phyloP scores from a whole-genome alignment of 2,797 vertebrate genomes.

The Acomys russatus region DNA sequence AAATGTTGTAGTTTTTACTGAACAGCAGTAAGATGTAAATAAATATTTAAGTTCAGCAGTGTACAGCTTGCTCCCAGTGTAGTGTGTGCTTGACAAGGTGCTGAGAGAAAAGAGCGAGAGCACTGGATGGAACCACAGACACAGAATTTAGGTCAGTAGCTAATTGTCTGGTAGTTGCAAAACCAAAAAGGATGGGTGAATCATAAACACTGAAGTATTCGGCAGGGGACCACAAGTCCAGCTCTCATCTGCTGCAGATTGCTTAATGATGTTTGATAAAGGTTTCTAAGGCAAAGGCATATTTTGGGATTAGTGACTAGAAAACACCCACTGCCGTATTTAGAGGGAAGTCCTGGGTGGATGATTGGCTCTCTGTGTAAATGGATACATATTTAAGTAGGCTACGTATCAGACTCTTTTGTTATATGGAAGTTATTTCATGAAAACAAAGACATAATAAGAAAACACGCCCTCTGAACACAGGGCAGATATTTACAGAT shows the following conservation, averaged over 20 bases:
- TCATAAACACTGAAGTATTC: background rate
- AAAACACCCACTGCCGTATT: background rate
- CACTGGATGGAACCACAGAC: background rate
- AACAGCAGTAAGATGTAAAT: conserved; percentile 12
- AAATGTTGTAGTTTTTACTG: background rate
- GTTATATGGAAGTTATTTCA: background rate
- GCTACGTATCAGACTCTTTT: background rate
- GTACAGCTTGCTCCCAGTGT: background rate
- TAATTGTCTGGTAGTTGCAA: background rate
- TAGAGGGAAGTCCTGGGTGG: background rate
- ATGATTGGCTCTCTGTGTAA: background rate
- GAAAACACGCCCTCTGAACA: background rate
- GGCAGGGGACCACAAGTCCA: background rate
- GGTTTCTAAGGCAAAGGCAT: background rate
- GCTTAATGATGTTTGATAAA: background rate
- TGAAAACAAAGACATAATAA: background rate
- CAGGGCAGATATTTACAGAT: background rate
- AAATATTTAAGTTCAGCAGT: background rate
- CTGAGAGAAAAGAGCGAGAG: rapidly evolving
- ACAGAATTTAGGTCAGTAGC: background rate
- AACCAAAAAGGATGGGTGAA: background rate
- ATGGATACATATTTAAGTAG: background rate
- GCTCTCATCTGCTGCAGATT: background rate
- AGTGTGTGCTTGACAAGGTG: background rate
- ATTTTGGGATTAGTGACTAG: conserved; percentile 9